Percentiles rank a stretch among this genome's conserved stretches.
phyloP scores from a whole-genome alignment of 1,140 invertebrate genomes.

The Polypedilum pembai region DNA sequence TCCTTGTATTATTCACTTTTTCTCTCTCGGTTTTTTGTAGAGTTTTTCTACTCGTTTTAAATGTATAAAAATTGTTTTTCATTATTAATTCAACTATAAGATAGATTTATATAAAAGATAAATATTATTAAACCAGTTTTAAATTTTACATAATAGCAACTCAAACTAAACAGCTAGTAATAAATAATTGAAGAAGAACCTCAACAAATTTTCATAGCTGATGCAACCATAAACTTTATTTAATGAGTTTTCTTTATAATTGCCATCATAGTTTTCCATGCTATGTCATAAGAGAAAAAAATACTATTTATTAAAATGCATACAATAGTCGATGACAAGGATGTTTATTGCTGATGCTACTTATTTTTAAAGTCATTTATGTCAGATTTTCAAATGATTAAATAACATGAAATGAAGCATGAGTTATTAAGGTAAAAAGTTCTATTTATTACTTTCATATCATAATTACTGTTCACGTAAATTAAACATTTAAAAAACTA shows the following conservation, averaged over 20 bases:
- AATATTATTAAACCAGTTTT: too few species aligned
- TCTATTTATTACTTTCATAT: not conserved
- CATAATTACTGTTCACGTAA: not conserved
- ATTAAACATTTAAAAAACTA: constrained; percentile 20
- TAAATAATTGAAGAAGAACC: not conserved
- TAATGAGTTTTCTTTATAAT: constrained; percentile 8
- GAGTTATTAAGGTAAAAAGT: not conserved
- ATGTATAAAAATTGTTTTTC: not conserved
- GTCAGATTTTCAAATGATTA: not conserved
- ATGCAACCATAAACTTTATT: constrained; percentile 8
- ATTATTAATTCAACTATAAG: not conserved
- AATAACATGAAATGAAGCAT: not conserved
- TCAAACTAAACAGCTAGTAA: too few species aligned
- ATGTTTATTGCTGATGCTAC: too few species aligned
- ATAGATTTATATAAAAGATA: too few species aligned
- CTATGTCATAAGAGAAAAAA: not conserved
- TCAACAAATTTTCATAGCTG: not conserved
- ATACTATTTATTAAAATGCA: not conserved
- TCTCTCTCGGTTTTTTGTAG: not conserved
- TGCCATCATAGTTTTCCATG: not conserved
- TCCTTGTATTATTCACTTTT: not conserved
- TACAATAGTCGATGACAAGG: not conserved
- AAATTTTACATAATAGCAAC: too few species aligned
- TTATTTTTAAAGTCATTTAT: not conserved
- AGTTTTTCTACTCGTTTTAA: not conserved